These are phyloP conservation scores for Ametastegia equiseti DNA, from an alignment of 2,888 invertebrate genomes.

Conservation along the genomic window DNA sequence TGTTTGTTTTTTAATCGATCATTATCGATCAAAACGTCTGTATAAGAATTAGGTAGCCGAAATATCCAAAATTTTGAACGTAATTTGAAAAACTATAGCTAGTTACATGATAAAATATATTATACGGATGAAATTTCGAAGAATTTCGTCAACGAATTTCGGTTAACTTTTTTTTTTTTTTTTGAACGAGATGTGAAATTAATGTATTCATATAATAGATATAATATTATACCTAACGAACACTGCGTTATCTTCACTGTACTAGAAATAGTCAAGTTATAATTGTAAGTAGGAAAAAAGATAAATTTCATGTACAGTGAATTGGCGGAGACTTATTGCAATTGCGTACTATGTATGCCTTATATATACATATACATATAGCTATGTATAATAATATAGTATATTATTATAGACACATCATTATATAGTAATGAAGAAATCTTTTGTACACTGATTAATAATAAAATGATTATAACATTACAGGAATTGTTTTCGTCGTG, in stretches of 20 bases:
- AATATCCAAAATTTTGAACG: too few species aligned
- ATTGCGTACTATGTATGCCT: conserved; percentile 41
- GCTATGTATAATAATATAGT: neutral
- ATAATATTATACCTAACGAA: neutral
- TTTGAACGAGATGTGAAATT: too few species aligned
- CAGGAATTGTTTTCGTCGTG: neutral
- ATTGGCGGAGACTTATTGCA: neutral
- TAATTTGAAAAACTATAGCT: too few species aligned
- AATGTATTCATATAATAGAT: too few species aligned
- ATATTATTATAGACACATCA: conserved; percentile 1
- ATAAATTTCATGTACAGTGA: conserved; percentile 19
- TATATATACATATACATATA: conserved; percentile 3
- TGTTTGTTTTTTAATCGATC: neutral
- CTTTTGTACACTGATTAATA: conserved; percentile 29
- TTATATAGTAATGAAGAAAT: neutral
- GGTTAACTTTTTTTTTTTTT: neutral
- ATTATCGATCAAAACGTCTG: neutral
- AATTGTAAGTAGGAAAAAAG: neutral
- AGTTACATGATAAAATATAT: neutral
- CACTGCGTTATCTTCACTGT: neutral
- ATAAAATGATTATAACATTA: conserved; percentile 23
- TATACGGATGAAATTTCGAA: neutral
- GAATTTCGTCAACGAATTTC: conserved; percentile 4
- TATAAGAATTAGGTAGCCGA: conserved; percentile 15
- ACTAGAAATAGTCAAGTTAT: neutral